Conservation (phyloP, 2,888 invertebrate species). For the Camptogramma bilineatum region DNA sequence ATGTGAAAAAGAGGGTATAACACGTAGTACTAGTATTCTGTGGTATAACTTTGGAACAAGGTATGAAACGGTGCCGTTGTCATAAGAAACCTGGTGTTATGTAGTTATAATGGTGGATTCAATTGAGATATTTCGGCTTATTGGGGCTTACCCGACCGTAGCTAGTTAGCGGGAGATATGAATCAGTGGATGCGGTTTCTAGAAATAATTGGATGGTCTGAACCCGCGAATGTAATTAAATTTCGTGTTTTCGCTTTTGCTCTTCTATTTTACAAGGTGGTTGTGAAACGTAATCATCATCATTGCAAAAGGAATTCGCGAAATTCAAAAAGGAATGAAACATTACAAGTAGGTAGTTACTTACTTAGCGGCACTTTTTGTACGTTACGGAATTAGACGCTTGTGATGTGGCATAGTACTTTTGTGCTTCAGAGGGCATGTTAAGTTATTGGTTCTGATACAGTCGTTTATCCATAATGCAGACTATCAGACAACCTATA, state of each 20-base stretch:
- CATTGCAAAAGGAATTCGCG: not conserved
- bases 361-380: no score
- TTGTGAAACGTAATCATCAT: not conserved
- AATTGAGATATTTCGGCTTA: slow-evolving; percentile 58
- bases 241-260: not conserved
- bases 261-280: not conserved
- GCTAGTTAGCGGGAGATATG: slow-evolving; percentile 34
- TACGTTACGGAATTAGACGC: no score
- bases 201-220: slow-evolving; percentile 34
- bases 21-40: no score
- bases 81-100: not conserved
- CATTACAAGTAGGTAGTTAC: no score
- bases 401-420: no score
- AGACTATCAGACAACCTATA: no score
- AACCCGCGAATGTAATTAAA: slow-evolving; percentile 8
- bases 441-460: no score
- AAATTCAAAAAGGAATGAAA: not conserved
- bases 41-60: not conserved
- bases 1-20: no score
- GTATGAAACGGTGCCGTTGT: not conserved
- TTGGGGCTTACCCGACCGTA: slow-evolving; percentile 50
- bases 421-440: no score
- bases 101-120: slow-evolving; percentile 32
- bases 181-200: slow-evolving; percentile 38
- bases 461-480: no score